Conservation (phyloP, 1,140 invertebrate genomes). For the Lepidostoma basale region DNA sequence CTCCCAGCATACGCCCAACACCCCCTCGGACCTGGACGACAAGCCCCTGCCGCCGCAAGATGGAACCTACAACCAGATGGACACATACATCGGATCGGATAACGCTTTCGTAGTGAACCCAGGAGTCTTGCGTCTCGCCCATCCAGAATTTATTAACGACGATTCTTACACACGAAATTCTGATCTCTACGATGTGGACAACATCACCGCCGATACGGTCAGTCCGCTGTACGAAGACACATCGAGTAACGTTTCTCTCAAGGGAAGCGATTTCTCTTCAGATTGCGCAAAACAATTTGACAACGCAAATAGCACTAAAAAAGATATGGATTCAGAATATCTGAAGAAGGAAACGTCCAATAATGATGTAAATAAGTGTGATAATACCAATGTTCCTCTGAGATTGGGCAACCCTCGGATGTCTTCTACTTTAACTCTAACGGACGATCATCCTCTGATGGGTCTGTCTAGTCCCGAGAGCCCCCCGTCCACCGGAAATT, state of each 20-base stretch:
- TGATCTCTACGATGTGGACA: constrained; percentile 12
- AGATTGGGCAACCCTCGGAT: constrained; percentile 30
- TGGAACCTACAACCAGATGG: not conserved
- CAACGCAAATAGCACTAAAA: constrained; percentile 11
- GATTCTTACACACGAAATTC: constrained; percentile 27
- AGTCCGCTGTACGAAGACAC: constrained; percentile 25
- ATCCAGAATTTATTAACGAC: constrained; percentile 14
- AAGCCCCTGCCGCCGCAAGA: not conserved
- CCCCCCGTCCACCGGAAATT: constrained; percentile 40
- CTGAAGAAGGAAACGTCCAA: not conserved
- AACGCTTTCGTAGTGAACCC: constrained; percentile 5
- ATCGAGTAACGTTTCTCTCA: constrained; percentile 11
- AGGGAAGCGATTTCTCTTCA: not conserved
- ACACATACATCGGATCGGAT: not conserved
- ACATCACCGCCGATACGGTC: not conserved
- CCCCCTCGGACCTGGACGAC: constrained; percentile 30
- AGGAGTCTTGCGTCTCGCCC: constrained; percentile 27
- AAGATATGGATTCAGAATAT: not conserved
- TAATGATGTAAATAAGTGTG: not conserved
- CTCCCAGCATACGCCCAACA: constrained; percentile 38
- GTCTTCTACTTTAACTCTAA: constrained; percentile 39
- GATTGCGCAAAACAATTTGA: not conserved
- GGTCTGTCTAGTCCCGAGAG: constrained; percentile 45
- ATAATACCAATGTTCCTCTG: constrained; percentile 3
- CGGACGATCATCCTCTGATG: constrained; percentile 44